phyloP scores from a whole-genome alignment of 2,797 vertebrate genomes.

The Pseudotriccus pelzelni region DNA sequence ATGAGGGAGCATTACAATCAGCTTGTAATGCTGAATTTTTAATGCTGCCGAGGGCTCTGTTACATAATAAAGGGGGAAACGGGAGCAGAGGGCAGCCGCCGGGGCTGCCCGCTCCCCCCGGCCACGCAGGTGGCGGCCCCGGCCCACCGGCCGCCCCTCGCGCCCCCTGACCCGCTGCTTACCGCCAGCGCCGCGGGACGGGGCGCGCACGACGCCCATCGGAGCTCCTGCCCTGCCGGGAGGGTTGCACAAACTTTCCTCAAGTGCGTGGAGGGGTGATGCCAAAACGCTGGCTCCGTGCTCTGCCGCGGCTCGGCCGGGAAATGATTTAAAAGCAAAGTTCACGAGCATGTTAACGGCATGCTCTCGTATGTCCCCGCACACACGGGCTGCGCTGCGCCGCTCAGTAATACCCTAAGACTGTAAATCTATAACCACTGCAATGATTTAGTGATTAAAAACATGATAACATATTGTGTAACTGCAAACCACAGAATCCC shows the following conservation, averaged over 20 bases:
- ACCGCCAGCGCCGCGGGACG: not conserved
- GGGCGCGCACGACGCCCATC: conserved; percentile 20
- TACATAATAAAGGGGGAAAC: conserved; percentile 83
- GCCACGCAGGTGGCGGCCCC: not conserved
- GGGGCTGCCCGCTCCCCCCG: not conserved
- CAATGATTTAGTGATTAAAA: conserved; percentile 92
- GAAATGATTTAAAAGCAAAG: conserved; percentile 41
- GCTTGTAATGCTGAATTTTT: conserved; percentile 82
- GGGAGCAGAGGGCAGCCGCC: conserved; percentile 44
- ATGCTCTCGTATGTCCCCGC: conserved; percentile 56
- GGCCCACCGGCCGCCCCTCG: not conserved
- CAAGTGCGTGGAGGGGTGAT: not conserved
- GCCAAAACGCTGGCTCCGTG: conserved; percentile 28
- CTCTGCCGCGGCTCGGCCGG: conserved; percentile 62
- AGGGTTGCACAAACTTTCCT: conserved; percentile 27
- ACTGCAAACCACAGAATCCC: conserved; percentile 87
- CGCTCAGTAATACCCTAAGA: conserved; percentile 75
- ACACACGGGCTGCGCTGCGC: conserved; percentile 45
- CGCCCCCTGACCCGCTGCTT: conserved; percentile 17
- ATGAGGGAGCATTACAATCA: conserved; percentile 82
- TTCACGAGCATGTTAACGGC: conserved; percentile 43
- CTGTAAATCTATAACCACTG: conserved; percentile 88
- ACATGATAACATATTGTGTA: conserved; percentile 91
- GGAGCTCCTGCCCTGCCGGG: conserved; percentile 48
- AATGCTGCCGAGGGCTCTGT: conserved; percentile 79